Conservation (phyloP, 2,797 vertebrate species). For the Malacoctenus gilli region DNA sequence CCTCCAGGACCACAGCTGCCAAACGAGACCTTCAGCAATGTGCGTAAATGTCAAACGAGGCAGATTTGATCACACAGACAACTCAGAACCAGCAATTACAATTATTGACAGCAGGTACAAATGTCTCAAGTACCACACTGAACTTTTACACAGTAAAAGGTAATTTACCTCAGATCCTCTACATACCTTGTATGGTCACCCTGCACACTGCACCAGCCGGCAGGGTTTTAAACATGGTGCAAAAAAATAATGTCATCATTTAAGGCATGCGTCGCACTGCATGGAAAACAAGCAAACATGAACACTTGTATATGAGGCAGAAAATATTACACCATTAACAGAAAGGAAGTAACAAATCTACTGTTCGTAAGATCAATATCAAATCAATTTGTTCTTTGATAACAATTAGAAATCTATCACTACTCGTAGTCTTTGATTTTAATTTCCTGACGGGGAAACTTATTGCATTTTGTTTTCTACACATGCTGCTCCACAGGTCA, state of each 20-base stretch:
- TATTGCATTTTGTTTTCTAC: conserved; percentile 1
- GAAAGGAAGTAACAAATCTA: neutral
- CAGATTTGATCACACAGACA: conserved; percentile 1
- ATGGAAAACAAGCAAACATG: conserved; percentile 14
- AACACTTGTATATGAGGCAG: neutral
- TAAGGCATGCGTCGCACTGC: conserved; percentile 10
- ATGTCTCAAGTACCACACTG: neutral
- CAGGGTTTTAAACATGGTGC: neutral
- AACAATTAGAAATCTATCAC: conserved; percentile 5
- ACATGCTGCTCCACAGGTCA: neutral
- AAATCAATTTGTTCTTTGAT: neutral
- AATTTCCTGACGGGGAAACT: neutral
- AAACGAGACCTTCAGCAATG: neutral
- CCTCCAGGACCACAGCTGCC: no score
- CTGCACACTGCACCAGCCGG: conserved; percentile 8
- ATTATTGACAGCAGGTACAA: neutral
- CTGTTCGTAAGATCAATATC: neutral
- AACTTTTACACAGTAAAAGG: neutral
- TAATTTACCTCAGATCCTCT: neutral
- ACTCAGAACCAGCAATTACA: neutral
- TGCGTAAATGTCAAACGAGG: conserved; percentile 8
- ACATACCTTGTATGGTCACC: conserved; percentile 12
- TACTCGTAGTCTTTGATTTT: neutral
- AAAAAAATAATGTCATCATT: neutral
- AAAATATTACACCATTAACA: neutral